Conservation (phyloP, 1,140 invertebrate species). For the Halictus rubicundus region DNA sequence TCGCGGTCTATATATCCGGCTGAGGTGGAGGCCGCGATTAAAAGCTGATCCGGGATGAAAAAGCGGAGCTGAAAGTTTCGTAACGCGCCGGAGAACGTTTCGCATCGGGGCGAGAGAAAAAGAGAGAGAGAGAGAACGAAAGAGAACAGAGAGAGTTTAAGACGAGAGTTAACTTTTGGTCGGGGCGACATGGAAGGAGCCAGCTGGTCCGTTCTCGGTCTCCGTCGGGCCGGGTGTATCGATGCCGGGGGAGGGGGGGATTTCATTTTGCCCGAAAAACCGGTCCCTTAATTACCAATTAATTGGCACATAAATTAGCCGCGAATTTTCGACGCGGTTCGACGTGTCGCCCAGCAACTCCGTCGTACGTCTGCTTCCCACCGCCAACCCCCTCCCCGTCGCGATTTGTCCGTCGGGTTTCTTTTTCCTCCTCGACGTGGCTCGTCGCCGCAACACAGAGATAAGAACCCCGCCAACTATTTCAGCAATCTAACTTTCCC, state of each 20-base stretch:
- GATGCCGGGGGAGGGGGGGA: constrained; percentile 55
- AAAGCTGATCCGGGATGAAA: constrained; percentile 73
- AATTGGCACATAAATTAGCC: constrained; percentile 79
- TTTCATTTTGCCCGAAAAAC: constrained; percentile 76
- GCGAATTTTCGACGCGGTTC: constrained; percentile 68
- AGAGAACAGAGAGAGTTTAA: constrained; percentile 32
- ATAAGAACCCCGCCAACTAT: constrained; percentile 70
- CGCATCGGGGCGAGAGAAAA: constrained; percentile 5
- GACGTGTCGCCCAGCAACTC: background rate
- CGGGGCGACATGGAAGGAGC: background rate
- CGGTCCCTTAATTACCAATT: constrained; percentile 78
- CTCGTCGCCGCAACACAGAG: constrained; percentile 47
- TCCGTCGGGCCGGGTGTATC: background rate
- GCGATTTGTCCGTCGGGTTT: background rate
- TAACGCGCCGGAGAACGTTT: constrained; percentile 56
- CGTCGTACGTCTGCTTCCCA: background rate
- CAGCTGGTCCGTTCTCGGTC: constrained; percentile 5
- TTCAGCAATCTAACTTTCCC: constrained; percentile 73
- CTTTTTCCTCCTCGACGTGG: background rate
- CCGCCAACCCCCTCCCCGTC: background rate
- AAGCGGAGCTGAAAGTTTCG: constrained; percentile 70
- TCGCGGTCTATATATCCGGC: constrained; percentile 23
- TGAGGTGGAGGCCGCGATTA: constrained; percentile 67
- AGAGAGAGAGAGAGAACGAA: background rate
- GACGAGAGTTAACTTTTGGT: constrained; percentile 45